Conservation (phyloP, 2,888 invertebrate genomes). For the Brachycybe producta region DNA sequence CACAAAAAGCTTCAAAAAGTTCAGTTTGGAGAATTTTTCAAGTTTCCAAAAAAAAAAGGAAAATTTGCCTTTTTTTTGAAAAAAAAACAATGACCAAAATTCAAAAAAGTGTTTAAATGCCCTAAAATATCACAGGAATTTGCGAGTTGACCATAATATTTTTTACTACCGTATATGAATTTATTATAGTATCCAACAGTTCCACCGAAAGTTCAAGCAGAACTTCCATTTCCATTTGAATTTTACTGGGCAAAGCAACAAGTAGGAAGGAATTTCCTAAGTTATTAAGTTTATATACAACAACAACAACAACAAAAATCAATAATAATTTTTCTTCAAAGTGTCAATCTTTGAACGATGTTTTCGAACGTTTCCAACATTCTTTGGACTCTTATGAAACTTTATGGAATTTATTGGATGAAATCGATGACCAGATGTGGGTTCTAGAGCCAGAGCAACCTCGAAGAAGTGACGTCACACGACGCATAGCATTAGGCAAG, state of each 20-base stretch:
- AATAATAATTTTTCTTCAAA: background rate
- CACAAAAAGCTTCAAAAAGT: no score
- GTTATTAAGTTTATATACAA: background rate
- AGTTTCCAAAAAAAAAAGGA: no score
- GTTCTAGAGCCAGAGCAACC: constrained; percentile 35
- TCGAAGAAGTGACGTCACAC: constrained; percentile 26
- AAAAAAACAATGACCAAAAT: no score
- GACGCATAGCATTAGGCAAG: constrained; percentile 33
- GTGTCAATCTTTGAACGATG: constrained; percentile 3
- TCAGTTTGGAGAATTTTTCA: no score
- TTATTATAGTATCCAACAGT: constrained; percentile 8
- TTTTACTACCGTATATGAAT: background rate
- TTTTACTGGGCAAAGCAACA: constrained; percentile 7
- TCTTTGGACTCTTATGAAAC: constrained; percentile 26
- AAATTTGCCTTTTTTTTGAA: no score
- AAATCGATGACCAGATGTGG: constrained; percentile 33
- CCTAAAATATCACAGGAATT: no score
- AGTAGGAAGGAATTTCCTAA: background rate
- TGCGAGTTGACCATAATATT: background rate
- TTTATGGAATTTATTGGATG: constrained; percentile 33
- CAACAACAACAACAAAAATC: background rate
- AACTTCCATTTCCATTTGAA: constrained; percentile 9
- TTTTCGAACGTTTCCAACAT: constrained; percentile 25
- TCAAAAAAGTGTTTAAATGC: no score
- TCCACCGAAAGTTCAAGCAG: background rate